These are phyloP conservation scores for Brachynemurus nebulosus DNA, from an alignment of 2,888 invertebrate species.

Conservation along the genomic window DNA sequence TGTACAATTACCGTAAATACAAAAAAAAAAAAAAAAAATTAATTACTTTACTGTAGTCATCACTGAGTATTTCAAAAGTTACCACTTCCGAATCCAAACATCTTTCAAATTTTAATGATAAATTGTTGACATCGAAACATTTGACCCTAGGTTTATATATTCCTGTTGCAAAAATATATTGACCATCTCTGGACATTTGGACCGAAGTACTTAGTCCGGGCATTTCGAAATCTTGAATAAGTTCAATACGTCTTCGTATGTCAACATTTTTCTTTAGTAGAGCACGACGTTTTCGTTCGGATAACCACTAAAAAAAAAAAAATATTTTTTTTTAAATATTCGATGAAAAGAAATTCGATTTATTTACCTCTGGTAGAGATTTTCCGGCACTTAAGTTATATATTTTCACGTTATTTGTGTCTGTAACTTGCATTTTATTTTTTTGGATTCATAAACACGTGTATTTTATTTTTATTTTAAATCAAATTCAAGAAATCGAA, in stretches of 20 bases:
- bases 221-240: slow-evolving; percentile 99
- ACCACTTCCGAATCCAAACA: slow-evolving; percentile 95
- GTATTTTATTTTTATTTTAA: too few relatives aligned
- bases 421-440: slow-evolving; percentile 72
- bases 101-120: slow-evolving; percentile 94
- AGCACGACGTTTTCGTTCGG: slow-evolving; percentile 67
- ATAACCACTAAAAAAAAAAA: slow-evolving; percentile 55
- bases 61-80: slow-evolving; percentile 83
- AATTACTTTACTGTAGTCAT: slow-evolving; percentile 87
- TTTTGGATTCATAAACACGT: not conserved
- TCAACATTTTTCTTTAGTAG: slow-evolving; percentile 82
- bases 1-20: too few relatives aligned
- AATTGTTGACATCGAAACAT: slow-evolving; percentile 91
- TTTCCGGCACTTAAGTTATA: slow-evolving; percentile 96
- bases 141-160: slow-evolving; percentile 92
- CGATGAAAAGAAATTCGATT: not conserved
- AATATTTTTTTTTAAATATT: not conserved
- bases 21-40: slow-evolving; percentile 23
- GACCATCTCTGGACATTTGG: slow-evolving; percentile 75
- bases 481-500: too few relatives aligned
- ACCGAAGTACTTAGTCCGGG: slow-evolving; percentile 82
- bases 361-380: slow-evolving; percentile 85
- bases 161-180: slow-evolving; percentile 84
- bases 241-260: slow-evolving; percentile 77
- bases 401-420: slow-evolving; percentile 92